Percentiles rank a stretch among this genome's conserved stretches.
Conservation (phyloP, 2,797 vertebrate genomes). For the Lophotriccus pileatus region DNA sequence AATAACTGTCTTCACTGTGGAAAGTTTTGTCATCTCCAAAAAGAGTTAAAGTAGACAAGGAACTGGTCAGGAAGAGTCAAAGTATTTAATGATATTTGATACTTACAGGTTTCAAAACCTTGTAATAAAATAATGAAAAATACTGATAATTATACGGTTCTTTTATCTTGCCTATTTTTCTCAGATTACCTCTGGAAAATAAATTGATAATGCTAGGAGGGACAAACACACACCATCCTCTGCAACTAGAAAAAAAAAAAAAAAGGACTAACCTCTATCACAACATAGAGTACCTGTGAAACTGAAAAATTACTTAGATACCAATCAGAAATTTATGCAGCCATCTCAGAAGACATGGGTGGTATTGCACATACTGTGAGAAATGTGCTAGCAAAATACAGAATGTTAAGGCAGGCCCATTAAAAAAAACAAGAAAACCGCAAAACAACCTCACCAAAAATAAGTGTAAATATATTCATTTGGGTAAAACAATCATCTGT, state of each 20-base stretch:
- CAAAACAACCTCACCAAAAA: constrained; percentile 11
- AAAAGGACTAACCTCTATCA: not conserved
- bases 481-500: constrained; percentile 74
- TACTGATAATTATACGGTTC: not conserved
- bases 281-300: not conserved
- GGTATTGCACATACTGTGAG: not conserved
- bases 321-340: not conserved
- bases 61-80: not conserved
- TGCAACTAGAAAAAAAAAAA: not conserved
- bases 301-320: not conserved
- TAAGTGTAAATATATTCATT: constrained; percentile 75
- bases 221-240: not conserved
- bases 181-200: not conserved
- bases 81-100: not conserved
- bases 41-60: not conserved
- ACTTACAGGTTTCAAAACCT: not conserved
- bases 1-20: not conserved
- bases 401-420: constrained; percentile 2
- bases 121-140: not conserved
- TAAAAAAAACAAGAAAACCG: not conserved
- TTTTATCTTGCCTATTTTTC: not conserved
- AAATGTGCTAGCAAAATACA: constrained; percentile 8
- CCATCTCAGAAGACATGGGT: not conserved
- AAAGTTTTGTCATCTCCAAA: not conserved
- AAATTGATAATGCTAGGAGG: not conserved